phyloP scores from a whole-genome alignment of 2,888 invertebrate species.

The Machimus rusticus region DNA sequence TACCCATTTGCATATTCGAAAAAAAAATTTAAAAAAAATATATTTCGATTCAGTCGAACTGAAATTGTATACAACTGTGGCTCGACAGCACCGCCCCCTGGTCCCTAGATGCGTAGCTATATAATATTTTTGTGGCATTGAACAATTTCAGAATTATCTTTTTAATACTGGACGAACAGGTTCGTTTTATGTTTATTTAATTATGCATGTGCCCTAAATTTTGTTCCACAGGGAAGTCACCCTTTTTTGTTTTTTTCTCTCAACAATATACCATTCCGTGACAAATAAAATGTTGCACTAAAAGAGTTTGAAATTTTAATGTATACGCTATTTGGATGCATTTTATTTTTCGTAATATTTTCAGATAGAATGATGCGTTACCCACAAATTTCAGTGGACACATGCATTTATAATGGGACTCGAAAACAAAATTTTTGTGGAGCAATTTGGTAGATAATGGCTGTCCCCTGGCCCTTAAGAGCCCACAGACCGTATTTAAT shows the following conservation, averaged over 20 bases:
- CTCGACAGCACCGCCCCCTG: not conserved
- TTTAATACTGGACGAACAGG: constrained; percentile 1
- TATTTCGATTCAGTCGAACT: not conserved
- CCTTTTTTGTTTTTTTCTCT: not conserved
- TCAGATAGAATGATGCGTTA: not conserved
- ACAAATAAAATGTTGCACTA: not conserved
- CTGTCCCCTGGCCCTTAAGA: not conserved
- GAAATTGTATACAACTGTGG: not conserved
- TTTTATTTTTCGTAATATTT: not conserved
- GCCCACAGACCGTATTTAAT: not conserved
- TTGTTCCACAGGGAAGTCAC: not conserved
- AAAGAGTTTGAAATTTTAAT: not conserved
- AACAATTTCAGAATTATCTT: constrained; percentile 2
- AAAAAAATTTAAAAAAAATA: not conserved
- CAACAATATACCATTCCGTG: not conserved
- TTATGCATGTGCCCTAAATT: not conserved
- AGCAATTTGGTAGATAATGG: not conserved
- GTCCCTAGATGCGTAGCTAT: not conserved
- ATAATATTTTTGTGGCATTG: not conserved
- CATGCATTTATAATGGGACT: not conserved
- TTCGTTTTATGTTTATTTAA: not conserved
- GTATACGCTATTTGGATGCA: not conserved
- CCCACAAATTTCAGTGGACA: not conserved
- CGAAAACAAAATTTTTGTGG: not conserved
- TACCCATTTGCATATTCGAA: not conserved